Percentiles rank a stretch among this genome's conserved stretches.
These are phyloP conservation scores for Andrena marginata DNA, from an alignment of 2,888 invertebrate genomes.

Conservation along the genomic window DNA sequence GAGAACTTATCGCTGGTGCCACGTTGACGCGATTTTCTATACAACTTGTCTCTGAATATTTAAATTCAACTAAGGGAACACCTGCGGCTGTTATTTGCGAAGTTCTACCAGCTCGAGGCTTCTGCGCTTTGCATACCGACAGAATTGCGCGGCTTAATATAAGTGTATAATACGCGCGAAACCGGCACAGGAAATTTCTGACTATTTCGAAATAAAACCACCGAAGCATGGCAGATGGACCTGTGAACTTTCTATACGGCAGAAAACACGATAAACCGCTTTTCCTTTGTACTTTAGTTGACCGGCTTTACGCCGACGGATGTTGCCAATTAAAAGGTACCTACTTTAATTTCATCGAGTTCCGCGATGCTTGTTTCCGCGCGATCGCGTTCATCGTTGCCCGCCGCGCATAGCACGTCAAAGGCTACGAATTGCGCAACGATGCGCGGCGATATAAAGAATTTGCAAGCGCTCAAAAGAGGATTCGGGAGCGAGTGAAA, in stretches of 20 bases:
- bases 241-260: no score
- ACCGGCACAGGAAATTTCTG: background rate
- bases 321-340: constrained; percentile 42
- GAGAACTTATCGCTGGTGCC: no score
- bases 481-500: constrained; percentile 5
- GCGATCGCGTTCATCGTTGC: constrained; percentile 8
- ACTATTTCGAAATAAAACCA: background rate
- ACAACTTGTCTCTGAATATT: no score
- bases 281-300: constrained; percentile 30
- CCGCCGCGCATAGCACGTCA: constrained; percentile 16
- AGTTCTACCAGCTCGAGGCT: no score
- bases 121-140: no score
- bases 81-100: no score
- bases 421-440: constrained; percentile 26
- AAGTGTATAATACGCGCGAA: no score
- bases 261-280: constrained; percentile 16
- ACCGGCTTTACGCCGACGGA: background rate
- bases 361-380: constrained; percentile 37
- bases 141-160: no score
- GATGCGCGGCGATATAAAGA: constrained; percentile 14
- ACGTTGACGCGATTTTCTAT: no score
- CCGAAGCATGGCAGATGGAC: no score
- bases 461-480: background rate
- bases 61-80: no score
- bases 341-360: constrained; percentile 44